Percentiles rank a stretch among this genome's conserved stretches.
Conservation (phyloP, 2,888 invertebrate genomes). For the Lagria hirta region DNA sequence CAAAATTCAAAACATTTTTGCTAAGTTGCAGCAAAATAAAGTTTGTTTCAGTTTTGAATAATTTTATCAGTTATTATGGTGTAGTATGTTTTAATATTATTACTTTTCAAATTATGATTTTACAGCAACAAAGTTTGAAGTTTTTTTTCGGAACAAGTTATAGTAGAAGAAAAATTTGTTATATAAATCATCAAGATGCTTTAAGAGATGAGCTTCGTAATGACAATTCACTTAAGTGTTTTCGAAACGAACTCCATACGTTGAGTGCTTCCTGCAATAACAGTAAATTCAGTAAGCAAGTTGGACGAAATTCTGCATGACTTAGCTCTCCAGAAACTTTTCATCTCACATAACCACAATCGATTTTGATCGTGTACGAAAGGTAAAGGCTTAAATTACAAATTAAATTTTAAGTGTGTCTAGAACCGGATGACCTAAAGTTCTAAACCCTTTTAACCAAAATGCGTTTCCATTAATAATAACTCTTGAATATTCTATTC, state of each 20-base stretch:
- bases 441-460: constrained; percentile 8
- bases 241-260: constrained; percentile 35
- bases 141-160: no score
- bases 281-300: constrained; percentile 34
- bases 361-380: constrained; percentile 1
- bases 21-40: no score
- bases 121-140: no score
- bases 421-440: constrained; percentile 4
- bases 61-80: no score
- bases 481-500: constrained; percentile 2
- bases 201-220: constrained; percentile 29
- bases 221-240: constrained; percentile 30
- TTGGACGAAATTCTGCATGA: constrained; percentile 15
- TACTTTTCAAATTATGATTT: no score
- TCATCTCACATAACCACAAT: constrained; percentile 2
- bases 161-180: no score
- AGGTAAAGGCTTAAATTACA: constrained; percentile 3
- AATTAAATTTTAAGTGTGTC: constrained; percentile 6
- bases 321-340: constrained; percentile 5
- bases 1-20: no score
- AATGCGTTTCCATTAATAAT: constrained; percentile 6
- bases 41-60: no score
- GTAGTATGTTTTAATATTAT: no score
- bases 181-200: constrained; percentile 30
- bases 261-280: constrained; percentile 42